phyloP scores from a whole-genome alignment of 1,140 invertebrate species.

The Diorhabda carinulata region DNA sequence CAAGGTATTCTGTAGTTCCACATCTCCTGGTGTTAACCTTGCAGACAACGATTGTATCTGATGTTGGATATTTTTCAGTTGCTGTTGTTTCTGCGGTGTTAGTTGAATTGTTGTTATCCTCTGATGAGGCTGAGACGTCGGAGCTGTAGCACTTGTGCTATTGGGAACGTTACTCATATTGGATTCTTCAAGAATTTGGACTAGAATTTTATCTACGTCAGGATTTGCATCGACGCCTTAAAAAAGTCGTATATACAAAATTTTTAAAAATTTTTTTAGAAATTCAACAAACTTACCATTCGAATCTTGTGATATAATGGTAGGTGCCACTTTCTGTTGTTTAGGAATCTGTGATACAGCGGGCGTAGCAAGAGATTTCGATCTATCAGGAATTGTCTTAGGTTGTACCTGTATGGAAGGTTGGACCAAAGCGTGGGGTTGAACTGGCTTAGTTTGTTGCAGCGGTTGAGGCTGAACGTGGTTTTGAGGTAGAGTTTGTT shows the following conservation, averaged over 20 bases:
- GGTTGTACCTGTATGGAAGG: slow-evolving; percentile 31
- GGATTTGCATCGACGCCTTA: slow-evolving; percentile 32
- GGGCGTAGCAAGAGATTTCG: slow-evolving; percentile 10
- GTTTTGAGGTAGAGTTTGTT: slow-evolving; percentile 34
- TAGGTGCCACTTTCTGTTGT: slow-evolving; percentile 20
- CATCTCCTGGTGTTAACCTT: slow-evolving; percentile 48
- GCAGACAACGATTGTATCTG: slow-evolving; percentile 56
- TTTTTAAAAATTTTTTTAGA: slow-evolving; percentile 26
- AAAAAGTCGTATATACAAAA: slow-evolving; percentile 29
- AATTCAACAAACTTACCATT: slow-evolving; percentile 22
- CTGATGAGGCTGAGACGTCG: slow-evolving; percentile 36
- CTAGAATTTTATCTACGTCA: slow-evolving; percentile 51
- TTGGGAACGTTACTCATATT: slow-evolving; percentile 30
- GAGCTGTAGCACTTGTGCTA: slow-evolving; percentile 6
- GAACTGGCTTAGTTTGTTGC: slow-evolving; percentile 25
- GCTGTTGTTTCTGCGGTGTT: slow-evolving; percentile 58
- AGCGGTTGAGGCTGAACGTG: slow-evolving; percentile 29
- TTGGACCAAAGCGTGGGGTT: slow-evolving; percentile 33
- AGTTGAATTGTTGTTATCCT: slow-evolving; percentile 51
- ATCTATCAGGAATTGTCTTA: slow-evolving; percentile 6
- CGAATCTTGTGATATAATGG: slow-evolving; percentile 21
- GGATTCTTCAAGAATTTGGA: slow-evolving; percentile 47
- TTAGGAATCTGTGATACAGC: slow-evolving; percentile 12
- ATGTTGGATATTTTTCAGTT: slow-evolving; percentile 57
- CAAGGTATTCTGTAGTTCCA: slow-evolving; percentile 50